Base-by-base conservation (phyloP, 2,797 vertebrate species). In the Trichosurus vulpecula region DNA sequence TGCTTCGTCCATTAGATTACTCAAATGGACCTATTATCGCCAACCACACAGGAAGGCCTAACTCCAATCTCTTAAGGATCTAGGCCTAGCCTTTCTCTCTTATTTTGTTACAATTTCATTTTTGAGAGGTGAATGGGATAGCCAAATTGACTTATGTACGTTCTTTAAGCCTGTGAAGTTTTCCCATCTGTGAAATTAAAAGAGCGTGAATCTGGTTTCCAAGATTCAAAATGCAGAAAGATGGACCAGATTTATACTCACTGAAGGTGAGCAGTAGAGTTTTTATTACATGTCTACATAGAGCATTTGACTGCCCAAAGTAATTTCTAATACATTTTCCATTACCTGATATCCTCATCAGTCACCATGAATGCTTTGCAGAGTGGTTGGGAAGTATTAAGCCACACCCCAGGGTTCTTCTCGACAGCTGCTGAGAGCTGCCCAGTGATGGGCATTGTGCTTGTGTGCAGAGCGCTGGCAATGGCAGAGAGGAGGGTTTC, bases 331-430 rank as follows among this genome's bases (percentile, higher is more conserved):
- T 47, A 10, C 66, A 74, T 74, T 74, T 25, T 9, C 11, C 27
- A 41, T 13, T 98, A 99, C 99, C 99, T 99, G 98, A 99, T 99
- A 98, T 99, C 99, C 96, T 99, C 99, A 16, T 99, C 99, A 0
- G 99, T 99, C 97, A 99, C 99, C 94, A 99, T 99, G 98, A 99
- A 99, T 30, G 99, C 99, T 97, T 99, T 99, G 99, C 99, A 99
- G 66, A 99, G 99, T 0, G 99, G 99, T 98, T 99, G 99, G 0
- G 99, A 97, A 0, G 99, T 99, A 98, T 99, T 99, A 2, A 99
- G 99, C 99, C 99, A 99, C 0, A 99, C 99, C 0, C 99, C 99
- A 0, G 99, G 99, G 97, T 99, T 99, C 98, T 99, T 99, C 98
- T 99, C 99, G 89, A 99, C 99, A 0, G 99, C 99, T 0, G 99